Conservation (phyloP, 2,113 vertebrate genomes). For the Romanogobio albipinnatus region DNA sequence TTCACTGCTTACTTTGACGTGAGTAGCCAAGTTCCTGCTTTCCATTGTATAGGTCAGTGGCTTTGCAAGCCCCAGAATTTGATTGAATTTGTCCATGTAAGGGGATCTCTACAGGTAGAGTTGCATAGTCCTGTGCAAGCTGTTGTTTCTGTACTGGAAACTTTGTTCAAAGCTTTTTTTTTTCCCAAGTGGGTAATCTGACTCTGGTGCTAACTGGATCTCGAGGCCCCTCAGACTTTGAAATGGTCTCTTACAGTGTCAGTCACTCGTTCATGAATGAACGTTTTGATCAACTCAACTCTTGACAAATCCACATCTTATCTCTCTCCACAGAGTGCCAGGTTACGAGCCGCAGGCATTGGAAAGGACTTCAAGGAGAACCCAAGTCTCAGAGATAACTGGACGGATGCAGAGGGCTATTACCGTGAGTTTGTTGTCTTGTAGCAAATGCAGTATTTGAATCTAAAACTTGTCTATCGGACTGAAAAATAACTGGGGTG, state of each 20-base stretch:
- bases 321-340: conserved; percentile 83
- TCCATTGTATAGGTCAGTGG: conserved; percentile 29
- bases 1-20: conserved; percentile 82
- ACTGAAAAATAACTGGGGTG: background rate
- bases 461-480: background rate
- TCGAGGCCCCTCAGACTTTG: conserved; percentile 3
- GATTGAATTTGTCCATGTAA: conserved; percentile 54
- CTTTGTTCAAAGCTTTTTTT: conserved; percentile 36
- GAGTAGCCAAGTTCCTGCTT: conserved; percentile 47
- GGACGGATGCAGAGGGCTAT: conserved; percentile 98
- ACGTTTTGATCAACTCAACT: conserved; percentile 13
- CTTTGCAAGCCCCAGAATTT: conserved; percentile 50
- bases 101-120: conserved; percentile 50
- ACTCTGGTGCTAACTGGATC: conserved; percentile 13
- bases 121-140: conserved; percentile 39
- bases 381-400: conserved; percentile 98
- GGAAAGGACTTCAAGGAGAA: conserved; percentile 99
- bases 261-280: conserved; percentile 4
- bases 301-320: conserved; percentile 1
- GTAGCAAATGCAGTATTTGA: background rate
- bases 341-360: conserved; percentile 93
- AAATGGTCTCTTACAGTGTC: background rate
- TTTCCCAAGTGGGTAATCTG: conserved; percentile 39
- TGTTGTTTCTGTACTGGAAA: conserved; percentile 41
- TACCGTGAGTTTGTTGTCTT: conserved; percentile 83